phyloP scores from a whole-genome alignment of 2,113 vertebrate species.

The Corythaeola cristata region DNA sequence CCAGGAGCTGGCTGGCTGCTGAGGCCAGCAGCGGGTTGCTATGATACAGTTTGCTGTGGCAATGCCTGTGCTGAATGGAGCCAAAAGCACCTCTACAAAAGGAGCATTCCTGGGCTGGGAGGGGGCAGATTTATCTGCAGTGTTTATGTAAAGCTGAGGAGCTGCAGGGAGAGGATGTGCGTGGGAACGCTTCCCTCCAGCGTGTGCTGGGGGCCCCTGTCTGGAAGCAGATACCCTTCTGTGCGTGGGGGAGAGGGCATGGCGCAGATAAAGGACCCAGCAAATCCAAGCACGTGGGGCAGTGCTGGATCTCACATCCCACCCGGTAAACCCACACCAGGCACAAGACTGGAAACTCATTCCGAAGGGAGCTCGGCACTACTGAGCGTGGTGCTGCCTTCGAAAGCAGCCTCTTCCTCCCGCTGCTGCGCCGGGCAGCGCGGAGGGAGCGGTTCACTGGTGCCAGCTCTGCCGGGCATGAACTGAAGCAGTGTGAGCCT shows the following conservation, averaged over 20 bases:
- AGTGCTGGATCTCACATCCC: not conserved
- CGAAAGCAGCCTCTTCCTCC: accelerated
- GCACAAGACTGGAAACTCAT: accelerated
- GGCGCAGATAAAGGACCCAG: not conserved
- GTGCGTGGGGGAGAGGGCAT: accelerated
- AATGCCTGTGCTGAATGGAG: constrained; percentile 15
- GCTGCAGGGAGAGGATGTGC: not conserved
- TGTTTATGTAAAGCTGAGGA: constrained; percentile 30
- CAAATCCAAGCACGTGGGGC: not conserved
- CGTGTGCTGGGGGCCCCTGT: not conserved
- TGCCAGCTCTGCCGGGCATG: not conserved
- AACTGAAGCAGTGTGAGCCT: not conserved
- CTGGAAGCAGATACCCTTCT: not conserved
- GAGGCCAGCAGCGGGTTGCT: constrained; percentile 43
- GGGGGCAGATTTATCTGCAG: constrained; percentile 2
- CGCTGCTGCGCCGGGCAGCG: not conserved
- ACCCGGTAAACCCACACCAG: accelerated
- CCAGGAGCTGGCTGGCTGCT: not conserved
- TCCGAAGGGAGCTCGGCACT: not conserved
- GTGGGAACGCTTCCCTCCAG: not conserved
- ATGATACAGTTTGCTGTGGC: constrained; percentile 45
- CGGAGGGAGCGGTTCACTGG: accelerated
- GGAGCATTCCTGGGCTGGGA: constrained; percentile 50
- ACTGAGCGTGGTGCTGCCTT: not conserved
- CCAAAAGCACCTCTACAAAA: constrained; percentile 31